Base-by-base conservation (phyloP, 2,113 vertebrate species). In the Talpa occidentalis region DNA sequence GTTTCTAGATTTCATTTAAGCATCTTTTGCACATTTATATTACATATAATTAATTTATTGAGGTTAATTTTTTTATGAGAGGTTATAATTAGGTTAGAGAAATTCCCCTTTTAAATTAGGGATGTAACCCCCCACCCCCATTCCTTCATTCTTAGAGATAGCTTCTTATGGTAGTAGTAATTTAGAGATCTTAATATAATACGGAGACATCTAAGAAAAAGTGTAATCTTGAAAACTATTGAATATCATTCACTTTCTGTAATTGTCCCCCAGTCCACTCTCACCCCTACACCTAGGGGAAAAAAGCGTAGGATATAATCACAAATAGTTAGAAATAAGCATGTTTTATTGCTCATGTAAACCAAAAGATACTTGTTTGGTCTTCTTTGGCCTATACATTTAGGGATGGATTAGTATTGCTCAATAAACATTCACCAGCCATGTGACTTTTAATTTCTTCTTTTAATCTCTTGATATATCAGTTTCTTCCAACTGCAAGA, bases 81-180 rank as follows among this genome's bases (percentile, higher is more conserved):
- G 81, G 60, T 42, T 59, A 1, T 64, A 79, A 44, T 59, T 89
- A 85, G 70, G 30, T 79, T 93, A 87, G 54, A 72, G 90, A 67
- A 73, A 84, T 47, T 81, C 11, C 32, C 42, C 15, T 84, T 91
- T 88, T 32, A 81, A 95, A 73, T 90, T 77, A 76, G n/a, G 73
- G 88, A 49, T 77, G 95, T 88, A 22, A 3, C 59, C 10, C 24
- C 24, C 26, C 59, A 24, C 59, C 26, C 59, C 22, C 9, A 76
- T 91, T 90, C n/a, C 37, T 95, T 40, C 42, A 12, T 94, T 79
- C 32, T 72, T 91, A 86, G 80, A 93, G 42, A 74, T 42, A 94
- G 59, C 16, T 90, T 93, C 54, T 79, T 90, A 30, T 30, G 37
- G 64, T 52, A 59, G 1, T 37, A 86, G 47, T 80, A 76, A n/a